Percentiles rank a stretch among this genome's conserved stretches.
These are phyloP conservation scores for Selene dorsalis DNA, from an alignment of 2,797 vertebrate species.

Conservation along the genomic window DNA sequence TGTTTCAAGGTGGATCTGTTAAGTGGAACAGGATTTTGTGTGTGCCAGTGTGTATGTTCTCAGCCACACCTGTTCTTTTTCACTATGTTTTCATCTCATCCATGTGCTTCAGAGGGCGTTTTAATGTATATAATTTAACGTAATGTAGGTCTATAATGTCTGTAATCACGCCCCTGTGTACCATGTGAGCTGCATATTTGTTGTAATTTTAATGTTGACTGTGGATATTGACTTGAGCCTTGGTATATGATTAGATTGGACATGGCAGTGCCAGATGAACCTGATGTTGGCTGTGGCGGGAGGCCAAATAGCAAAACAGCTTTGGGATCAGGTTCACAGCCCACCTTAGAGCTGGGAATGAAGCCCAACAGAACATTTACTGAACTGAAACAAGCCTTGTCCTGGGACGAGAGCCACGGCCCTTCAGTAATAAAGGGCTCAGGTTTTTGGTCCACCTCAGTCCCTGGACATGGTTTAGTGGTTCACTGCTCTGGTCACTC, in stretches of 20 bases:
- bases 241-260: conserved; percentile 58
- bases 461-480: conserved; percentile 42
- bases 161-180: conserved; percentile 15
- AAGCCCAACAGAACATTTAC: conserved; percentile 58
- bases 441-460: conserved; percentile 55
- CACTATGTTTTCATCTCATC: neutral
- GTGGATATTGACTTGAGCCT: conserved; percentile 47
- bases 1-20: conserved; percentile 8
- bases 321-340: conserved; percentile 64
- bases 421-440: conserved; percentile 45
- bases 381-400: conserved; percentile 53
- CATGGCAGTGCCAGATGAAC: conserved; percentile 58
- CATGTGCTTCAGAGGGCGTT: conserved; percentile 9
- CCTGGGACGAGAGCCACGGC: conserved; percentile 52
- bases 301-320: conserved; percentile 60
- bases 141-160: neutral
- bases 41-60: conserved; percentile 19
- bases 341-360: conserved; percentile 69
- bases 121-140: conserved; percentile 2
- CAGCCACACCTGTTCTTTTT: conserved; percentile 11
- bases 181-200: conserved; percentile 23
- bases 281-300: conserved; percentile 35
- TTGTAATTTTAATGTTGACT: conserved; percentile 37
- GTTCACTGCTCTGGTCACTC: conserved; percentile 52
- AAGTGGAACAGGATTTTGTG: conserved; percentile 30